Conservation (phyloP, 2,888 invertebrate genomes). For the Agrenia bidenticulata region DNA sequence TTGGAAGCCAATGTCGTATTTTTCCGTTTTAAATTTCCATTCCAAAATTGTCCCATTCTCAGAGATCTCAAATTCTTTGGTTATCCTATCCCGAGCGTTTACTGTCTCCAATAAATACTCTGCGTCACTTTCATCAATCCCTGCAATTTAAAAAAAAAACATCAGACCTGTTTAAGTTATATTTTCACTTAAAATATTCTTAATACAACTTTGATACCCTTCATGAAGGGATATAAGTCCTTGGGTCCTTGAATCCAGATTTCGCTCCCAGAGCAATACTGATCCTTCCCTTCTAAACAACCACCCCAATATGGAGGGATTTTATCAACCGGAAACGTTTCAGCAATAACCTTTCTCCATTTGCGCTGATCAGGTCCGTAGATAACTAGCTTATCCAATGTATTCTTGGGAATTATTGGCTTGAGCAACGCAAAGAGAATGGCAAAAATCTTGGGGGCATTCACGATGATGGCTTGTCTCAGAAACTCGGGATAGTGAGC, state of each 20-base stretch:
- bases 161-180: background rate
- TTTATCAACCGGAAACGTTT: conserved; percentile 16
- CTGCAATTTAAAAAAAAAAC: background rate
- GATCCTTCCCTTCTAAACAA: conserved; percentile 23
- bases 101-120: background rate
- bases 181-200: conserved; percentile 9
- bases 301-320: conserved; percentile 39
- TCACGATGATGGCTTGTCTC: conserved; percentile 22
- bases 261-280: conserved; percentile 28
- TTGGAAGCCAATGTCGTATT: conserved; percentile 12
- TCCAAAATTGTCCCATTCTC: conserved; percentile 8
- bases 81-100: conserved; percentile 4
- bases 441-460: conserved; percentile 34
- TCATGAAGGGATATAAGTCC: background rate
- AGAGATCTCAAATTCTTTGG: background rate
- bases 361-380: conserved; percentile 20
- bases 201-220: too few species aligned
- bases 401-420: conserved; percentile 29
- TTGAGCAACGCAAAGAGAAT: conserved; percentile 26
- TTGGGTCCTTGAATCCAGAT: conserved; percentile 31
- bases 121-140: background rate
- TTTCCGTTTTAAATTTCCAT: conserved; percentile 18
- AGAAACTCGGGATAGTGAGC: conserved; percentile 34
- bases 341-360: conserved; percentile 25
- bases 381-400: conserved; percentile 27